Percentiles rank a stretch among this genome's conserved stretches.
Evolutionary conservation across 2,113 vertebrate species (phyloP).

Genomic region (Amblyopsis rosae): DNA sequence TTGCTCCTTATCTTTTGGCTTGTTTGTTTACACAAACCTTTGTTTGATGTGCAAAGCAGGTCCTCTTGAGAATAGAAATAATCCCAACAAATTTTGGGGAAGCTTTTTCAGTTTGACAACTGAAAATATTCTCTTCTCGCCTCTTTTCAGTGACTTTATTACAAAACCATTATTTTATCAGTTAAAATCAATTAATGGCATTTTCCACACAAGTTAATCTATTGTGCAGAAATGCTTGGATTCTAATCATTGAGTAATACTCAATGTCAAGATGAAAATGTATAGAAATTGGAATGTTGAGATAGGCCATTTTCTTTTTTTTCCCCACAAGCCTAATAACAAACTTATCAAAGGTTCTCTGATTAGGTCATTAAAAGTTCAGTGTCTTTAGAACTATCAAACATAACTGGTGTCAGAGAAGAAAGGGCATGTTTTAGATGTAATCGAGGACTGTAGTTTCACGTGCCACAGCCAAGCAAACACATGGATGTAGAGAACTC

Average conservation of each 20-base stretch:
- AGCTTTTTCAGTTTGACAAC: conserved; percentile 51
- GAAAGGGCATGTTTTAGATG: background rate
- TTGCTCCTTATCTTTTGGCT: conserved; percentile 18
- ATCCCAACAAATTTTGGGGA: conserved; percentile 31
- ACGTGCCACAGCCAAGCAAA: conserved; percentile 2
- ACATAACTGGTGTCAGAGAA: conserved; percentile 41
- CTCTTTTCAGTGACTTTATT: background rate
- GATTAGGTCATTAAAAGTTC: conserved; percentile 17
- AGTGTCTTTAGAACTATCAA: conserved; percentile 26
- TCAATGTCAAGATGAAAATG: conserved; percentile 47
- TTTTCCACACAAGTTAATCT: conserved; percentile 44
- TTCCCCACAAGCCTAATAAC: background rate
- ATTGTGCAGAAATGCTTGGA: conserved; percentile 24
- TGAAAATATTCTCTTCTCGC: conserved; percentile 8
- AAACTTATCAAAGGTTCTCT: background rate
- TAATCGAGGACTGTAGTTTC: background rate
- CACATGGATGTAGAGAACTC: no score
- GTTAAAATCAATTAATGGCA: conserved; percentile 54
- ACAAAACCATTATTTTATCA: conserved; percentile 11
- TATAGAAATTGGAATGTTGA: conserved; percentile 24
- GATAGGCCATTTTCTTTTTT: conserved; percentile 23
- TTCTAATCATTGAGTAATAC: conserved; percentile 29
- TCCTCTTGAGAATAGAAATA: conserved; percentile 19
- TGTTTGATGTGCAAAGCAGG: conserved; percentile 40
- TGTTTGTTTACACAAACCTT: conserved; percentile 28